Evolutionary conservation across 2,113 vertebrate species (phyloP).

Genomic region (Oceanites oceanicus): DNA sequence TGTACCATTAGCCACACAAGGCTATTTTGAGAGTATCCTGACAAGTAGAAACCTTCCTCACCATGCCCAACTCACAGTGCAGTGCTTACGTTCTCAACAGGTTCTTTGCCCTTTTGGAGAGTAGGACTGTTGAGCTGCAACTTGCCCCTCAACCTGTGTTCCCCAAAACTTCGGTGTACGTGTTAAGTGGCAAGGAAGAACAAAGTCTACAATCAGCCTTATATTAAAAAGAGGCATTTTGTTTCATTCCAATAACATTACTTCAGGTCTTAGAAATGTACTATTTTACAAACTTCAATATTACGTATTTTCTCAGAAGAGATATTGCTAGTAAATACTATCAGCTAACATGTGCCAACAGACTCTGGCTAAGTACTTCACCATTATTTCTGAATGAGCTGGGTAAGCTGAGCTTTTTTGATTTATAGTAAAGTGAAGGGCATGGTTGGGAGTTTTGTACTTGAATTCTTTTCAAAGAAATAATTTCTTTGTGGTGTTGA

Average conservation of each 20-base stretch:
- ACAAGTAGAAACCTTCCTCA: background rate
- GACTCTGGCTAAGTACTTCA: background rate
- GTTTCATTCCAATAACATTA: background rate
- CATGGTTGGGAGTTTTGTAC: background rate
- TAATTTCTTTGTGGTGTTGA: background rate
- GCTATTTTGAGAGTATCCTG: background rate
- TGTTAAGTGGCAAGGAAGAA: background rate
- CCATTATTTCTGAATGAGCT: conserved; percentile 27
- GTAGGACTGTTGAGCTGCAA: background rate
- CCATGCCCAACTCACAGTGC: background rate
- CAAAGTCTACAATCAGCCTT: background rate
- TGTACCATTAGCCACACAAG: background rate
- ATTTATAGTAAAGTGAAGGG: background rate
- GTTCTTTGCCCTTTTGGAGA: background rate
- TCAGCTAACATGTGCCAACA: background rate
- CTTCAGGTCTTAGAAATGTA: background rate
- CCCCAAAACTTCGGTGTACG: background rate
- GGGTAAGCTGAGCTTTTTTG: background rate
- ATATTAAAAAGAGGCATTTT: background rate
- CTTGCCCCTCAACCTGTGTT: background rate
- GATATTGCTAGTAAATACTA: background rate
- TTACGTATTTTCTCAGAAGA: background rate
- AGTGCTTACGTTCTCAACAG: background rate
- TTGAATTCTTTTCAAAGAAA: conserved; percentile 4
- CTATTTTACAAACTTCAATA: background rate